Evolutionary conservation across 2,797 vertebrate species (phyloP).

Genomic region (Phataginus tetradactyla): DNA sequence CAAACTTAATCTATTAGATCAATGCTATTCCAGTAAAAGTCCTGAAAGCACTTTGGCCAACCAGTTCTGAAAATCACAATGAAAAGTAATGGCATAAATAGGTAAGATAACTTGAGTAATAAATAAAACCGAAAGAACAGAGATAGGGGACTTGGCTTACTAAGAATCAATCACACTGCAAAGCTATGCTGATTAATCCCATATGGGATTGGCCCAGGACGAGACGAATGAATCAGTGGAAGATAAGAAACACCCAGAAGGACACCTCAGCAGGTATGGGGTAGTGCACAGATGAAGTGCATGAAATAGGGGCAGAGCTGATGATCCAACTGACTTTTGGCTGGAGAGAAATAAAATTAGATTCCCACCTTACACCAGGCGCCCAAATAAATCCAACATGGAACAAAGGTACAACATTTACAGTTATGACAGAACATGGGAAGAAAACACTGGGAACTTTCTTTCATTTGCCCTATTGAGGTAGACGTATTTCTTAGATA

Average conservation of each 20-base stretch:
- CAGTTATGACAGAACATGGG: background rate
- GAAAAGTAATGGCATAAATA: background rate
- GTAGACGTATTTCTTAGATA: background rate
- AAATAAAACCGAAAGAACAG: background rate
- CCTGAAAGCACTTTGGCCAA: background rate
- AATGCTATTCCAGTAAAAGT: background rate
- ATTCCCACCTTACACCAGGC: background rate
- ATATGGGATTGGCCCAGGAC: background rate
- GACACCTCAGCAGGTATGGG: background rate
- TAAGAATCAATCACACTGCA: background rate
- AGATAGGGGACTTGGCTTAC: background rate
- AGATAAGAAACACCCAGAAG: background rate
- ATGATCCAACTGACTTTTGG: background rate
- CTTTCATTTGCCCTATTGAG: background rate
- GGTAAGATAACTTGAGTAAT: background rate
- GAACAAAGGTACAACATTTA: background rate
- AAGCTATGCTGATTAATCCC: background rate
- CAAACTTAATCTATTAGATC: background rate
- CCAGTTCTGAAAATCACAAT: background rate
- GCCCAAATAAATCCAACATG: background rate
- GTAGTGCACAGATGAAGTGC: fast-evolving
- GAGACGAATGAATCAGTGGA: background rate
- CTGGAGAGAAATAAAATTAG: background rate
- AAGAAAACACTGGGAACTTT: background rate
- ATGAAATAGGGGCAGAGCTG: background rate